phyloP scores from a whole-genome alignment of 1,140 invertebrate species.

The Drosophila baimaii region DNA sequence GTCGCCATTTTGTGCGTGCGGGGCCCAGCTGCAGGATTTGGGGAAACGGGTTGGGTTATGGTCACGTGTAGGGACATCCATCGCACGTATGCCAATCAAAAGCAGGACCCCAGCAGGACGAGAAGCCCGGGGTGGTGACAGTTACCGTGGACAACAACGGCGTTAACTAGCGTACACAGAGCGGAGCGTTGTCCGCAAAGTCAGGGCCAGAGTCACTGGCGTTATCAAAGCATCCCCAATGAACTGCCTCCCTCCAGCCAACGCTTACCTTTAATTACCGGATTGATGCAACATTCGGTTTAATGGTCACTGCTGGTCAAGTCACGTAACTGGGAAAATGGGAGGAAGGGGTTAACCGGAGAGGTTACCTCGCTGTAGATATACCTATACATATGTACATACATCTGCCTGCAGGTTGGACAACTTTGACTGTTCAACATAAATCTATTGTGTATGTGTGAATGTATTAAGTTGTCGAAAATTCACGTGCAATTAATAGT shows the following conservation, averaged over 20 bases:
- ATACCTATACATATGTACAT: neutral
- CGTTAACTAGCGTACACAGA: conserved; percentile 65
- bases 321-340: conserved; percentile 42
- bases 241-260: conserved; percentile 34
- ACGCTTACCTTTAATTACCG: conserved; percentile 76
- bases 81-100: conserved; percentile 73
- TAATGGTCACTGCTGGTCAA: conserved; percentile 57
- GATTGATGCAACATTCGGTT: conserved; percentile 68
- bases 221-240: conserved; percentile 21
- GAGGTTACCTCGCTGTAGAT: neutral
- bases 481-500: neutral
- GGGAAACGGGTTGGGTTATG: conserved; percentile 51
- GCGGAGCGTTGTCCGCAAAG: conserved; percentile 22
- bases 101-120: conserved; percentile 30
- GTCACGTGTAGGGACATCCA: conserved; percentile 62
- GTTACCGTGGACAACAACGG: conserved; percentile 53
- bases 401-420: neutral
- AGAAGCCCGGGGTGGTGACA: conserved; percentile 24
- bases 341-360: neutral
- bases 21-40: conserved; percentile 37
- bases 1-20: conserved; percentile 67
- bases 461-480: neutral
- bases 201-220: conserved; percentile 38
- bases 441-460: neutral
- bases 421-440: neutral